Evolutionary conservation across 2,797 vertebrate genomes (phyloP), one percentile per base, ranked within the genome.

Genomic region (Dicrostonyx torquatus): DNA sequence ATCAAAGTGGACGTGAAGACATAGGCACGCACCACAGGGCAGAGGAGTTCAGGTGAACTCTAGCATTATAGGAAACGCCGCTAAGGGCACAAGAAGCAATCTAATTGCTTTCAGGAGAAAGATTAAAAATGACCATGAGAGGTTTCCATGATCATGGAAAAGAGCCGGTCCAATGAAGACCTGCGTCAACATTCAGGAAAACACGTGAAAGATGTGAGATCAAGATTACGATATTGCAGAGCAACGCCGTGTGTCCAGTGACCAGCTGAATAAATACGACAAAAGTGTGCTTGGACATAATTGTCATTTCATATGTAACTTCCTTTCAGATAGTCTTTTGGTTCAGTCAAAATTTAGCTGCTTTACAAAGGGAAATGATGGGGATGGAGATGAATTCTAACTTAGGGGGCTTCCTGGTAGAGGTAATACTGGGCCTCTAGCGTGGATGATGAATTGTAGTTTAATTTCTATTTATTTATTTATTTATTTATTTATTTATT

Each of bases 271-370:
- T 43, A 79, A 91, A 55, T 62, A 43, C 48, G 88, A 31, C n/a
- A 68, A 68, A 84, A 87, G 15, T 50, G 24, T 13, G n/a, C 7
- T 60, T 91, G 84, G 72, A 55, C 24, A 94, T 68, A 91, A 85
- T 22, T 87, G 26, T 43, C 29, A 82, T 87, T 87, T 91, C 84
- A 85, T 58, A 50, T 43, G 22, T 2, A 79, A n/a, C 78, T 90
- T 94, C 17, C 50, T 93, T 90, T 89, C 68, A 40, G 24, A 48
- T 40, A 90, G 10, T 43, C 66, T 95, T 96, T 70, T 85, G 73
- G 93, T 82, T 94, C 45, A 77, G 72, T 95, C 70, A 86, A 90
- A 94, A 84, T 90, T 50, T 90, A 91, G 76, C 79, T 93, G 58
- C 45, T 64, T 93, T 70, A 60, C 14, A 77, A 0, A 82, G 60